Evolutionary conservation across 2,888 invertebrate species (phyloP).

Genomic region (Athripsodes cinereus): DNA sequence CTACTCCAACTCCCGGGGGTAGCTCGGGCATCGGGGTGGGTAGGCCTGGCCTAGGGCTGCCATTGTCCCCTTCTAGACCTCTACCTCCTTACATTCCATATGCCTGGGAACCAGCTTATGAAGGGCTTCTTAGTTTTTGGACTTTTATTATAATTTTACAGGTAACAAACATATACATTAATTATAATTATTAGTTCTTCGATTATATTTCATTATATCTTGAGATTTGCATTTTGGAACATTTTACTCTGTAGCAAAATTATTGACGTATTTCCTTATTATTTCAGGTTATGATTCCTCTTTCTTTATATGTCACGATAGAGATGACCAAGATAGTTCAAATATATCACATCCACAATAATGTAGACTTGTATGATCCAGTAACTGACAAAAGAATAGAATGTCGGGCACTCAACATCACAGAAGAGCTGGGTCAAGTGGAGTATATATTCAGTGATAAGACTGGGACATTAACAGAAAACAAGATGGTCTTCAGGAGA

Average conservation of each 20-base stretch:
- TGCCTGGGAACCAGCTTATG: slow-evolving; percentile 56
- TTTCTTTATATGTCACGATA: slow-evolving; percentile 93
- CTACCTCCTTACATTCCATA: slow-evolving; percentile 63
- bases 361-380: slow-evolving; percentile 79
- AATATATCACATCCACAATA: slow-evolving; percentile 91
- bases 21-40: background rate
- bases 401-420: slow-evolving; percentile 93
- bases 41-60: slow-evolving; percentile 7
- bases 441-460: slow-evolving; percentile 93
- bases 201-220: too few relatives aligned
- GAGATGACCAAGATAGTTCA: slow-evolving; percentile 95
- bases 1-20: slow-evolving; percentile 12
- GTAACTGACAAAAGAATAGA: slow-evolving; percentile 75
- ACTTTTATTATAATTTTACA: slow-evolving; percentile 93
- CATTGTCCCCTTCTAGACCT: slow-evolving; percentile 34
- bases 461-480: slow-evolving; percentile 96
- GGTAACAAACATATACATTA: too few relatives aligned
- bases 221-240: too few relatives aligned
- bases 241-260: too few relatives aligned
- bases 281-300: slow-evolving; percentile 85
- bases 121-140: slow-evolving; percentile 87
- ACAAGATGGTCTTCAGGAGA: slow-evolving; percentile 92
- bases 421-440: slow-evolving; percentile 93
- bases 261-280: background rate
- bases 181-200: too few relatives aligned